Percentiles rank a stretch among this genome's conserved stretches.
Evolutionary conservation across 2,113 vertebrate species (phyloP).

Genomic region (Scomber japonicus): DNA sequence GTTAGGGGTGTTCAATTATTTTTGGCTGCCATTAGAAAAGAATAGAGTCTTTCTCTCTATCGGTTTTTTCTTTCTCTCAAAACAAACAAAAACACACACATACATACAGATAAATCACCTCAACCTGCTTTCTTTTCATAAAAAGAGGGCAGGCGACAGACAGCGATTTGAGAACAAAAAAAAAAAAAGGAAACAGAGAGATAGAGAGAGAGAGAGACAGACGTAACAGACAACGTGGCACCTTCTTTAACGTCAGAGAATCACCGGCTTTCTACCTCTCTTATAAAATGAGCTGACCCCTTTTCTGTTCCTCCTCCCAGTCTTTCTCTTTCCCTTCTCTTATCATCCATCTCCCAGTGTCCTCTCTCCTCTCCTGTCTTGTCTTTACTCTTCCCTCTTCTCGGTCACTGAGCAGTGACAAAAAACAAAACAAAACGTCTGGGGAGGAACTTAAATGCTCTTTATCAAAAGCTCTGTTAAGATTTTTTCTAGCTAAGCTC

Average conservation of each 20-base stretch:
- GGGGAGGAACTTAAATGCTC: not conserved
- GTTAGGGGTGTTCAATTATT: not conserved
- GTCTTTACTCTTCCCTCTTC: not conserved
- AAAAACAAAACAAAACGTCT: not conserved
- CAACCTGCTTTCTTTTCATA: slow-evolving; percentile 47
- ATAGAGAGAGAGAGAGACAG: not conserved
- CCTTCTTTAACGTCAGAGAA: slow-evolving; percentile 13
- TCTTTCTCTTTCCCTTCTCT: not conserved
- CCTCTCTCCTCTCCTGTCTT: not conserved
- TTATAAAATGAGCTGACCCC: slow-evolving; percentile 6
- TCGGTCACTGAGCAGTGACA: not conserved
- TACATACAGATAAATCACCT: slow-evolving; percentile 24
- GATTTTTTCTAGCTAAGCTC: not conserved
- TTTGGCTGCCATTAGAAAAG: too few species aligned
- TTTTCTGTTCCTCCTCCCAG: not conserved
- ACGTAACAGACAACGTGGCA: not conserved
- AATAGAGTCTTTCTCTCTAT: not conserved
- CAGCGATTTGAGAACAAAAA: not conserved
- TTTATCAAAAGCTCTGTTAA: not conserved
- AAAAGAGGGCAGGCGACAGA: not conserved
- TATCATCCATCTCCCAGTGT: not conserved
- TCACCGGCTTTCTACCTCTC: not conserved
- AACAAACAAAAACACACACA: not conserved
- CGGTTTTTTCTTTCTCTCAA: not conserved
- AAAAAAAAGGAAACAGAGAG: not conserved